Conservation (phyloP, 2,113 vertebrate genomes). For the Leiothrix lutea region DNA sequence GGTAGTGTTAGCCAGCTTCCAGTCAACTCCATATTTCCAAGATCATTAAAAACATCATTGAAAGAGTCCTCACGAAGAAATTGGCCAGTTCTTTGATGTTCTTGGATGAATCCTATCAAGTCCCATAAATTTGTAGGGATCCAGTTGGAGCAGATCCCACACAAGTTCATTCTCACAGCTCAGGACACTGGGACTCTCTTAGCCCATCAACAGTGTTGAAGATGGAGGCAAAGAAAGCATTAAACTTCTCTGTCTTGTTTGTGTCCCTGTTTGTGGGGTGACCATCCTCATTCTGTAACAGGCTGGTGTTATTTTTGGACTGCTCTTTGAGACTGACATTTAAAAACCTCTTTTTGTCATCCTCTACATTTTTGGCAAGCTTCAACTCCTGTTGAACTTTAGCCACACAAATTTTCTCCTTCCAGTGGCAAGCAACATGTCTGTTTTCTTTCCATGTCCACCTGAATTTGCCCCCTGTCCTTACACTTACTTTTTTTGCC, state of each 20-base stretch:
- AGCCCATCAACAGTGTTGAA: not conserved
- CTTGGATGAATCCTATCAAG: not conserved
- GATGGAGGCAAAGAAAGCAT: not conserved
- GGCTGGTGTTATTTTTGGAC: not conserved
- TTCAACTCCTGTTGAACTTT: not conserved
- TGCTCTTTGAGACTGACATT: not conserved
- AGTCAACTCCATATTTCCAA: not conserved
- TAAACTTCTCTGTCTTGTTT: not conserved
- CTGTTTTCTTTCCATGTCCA: not conserved
- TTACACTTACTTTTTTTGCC: not conserved
- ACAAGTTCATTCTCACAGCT: not conserved
- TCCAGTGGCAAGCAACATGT: not conserved
- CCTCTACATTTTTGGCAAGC: not conserved
- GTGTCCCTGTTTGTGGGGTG: not conserved
- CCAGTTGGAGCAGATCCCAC: fast-evolving
- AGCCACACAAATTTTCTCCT: not conserved
- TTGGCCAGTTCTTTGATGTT: not conserved
- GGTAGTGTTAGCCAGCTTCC: not conserved
- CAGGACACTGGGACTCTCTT: not conserved
- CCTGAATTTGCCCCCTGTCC: not conserved
- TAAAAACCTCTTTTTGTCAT: not conserved
- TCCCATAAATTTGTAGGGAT: not conserved
- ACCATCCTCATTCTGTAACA: fast-evolving
- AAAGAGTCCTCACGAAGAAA: not conserved
- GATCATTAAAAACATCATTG: not conserved